Evolutionary conservation across 2,888 invertebrate species (phyloP).

Genomic region (Ecliptopera silaceata): DNA sequence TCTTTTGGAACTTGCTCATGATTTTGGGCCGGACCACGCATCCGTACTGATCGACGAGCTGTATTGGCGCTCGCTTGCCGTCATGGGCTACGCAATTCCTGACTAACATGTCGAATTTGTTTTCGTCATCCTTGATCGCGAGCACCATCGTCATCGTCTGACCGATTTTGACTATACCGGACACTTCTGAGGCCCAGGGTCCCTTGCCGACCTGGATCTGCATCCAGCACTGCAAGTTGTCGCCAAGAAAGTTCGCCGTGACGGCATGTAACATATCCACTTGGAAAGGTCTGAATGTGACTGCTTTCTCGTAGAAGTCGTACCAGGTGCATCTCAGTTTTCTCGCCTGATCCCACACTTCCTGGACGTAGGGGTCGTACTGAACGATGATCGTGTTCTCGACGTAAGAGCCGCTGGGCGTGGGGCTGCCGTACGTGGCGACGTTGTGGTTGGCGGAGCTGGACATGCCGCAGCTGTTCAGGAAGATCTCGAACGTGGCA

Average conservation of each 20-base stretch:
- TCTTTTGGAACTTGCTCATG: slow-evolving; percentile 97
- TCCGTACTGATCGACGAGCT: slow-evolving; percentile 95
- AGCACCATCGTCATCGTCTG: slow-evolving; percentile 99
- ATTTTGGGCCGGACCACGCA: slow-evolving; percentile 97
- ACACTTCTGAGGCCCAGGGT: slow-evolving; percentile 98
- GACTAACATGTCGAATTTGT: slow-evolving; percentile 97
- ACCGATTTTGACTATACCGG: slow-evolving; percentile 97
- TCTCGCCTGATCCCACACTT: slow-evolving; percentile 97
- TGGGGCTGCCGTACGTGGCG: slow-evolving; percentile 92
- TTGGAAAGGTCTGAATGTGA: slow-evolving; percentile 97
- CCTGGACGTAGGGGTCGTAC: slow-evolving; percentile 97
- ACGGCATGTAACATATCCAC: slow-evolving; percentile 98
- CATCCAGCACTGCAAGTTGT: slow-evolving; percentile 98
- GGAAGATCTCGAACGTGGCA: slow-evolving; percentile 96
- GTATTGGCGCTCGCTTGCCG: slow-evolving; percentile 96
- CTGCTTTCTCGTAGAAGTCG: slow-evolving; percentile 97
- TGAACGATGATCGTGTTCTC: slow-evolving; percentile 97
- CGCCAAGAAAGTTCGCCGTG: slow-evolving; percentile 97
- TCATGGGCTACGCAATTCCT: slow-evolving; percentile 97
- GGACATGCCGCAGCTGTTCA: slow-evolving; percentile 96
- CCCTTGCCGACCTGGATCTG: slow-evolving; percentile 98
- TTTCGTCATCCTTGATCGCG: slow-evolving; percentile 97
- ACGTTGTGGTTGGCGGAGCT: slow-evolving; percentile 95
- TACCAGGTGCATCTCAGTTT: slow-evolving; percentile 97
- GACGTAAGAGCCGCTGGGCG: slow-evolving; percentile 95